Conservation (phyloP, 2,113 vertebrate genomes). For the Acrocephalus kingi region DNA sequence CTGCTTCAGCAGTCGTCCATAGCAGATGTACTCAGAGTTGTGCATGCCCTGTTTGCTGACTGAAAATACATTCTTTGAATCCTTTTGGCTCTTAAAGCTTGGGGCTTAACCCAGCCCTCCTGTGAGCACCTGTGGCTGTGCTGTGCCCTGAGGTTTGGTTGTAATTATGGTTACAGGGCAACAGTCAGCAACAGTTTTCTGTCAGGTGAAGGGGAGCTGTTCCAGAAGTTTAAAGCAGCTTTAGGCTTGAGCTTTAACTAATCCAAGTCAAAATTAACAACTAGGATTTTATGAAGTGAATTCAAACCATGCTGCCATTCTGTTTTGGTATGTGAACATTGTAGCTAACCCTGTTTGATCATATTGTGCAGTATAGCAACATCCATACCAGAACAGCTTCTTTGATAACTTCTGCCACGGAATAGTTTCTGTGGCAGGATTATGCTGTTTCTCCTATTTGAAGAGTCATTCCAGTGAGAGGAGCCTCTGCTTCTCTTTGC, state of each 20-base stretch:
- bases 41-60: not conserved
- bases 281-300: not conserved
- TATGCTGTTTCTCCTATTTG: not conserved
- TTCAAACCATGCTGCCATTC: not conserved
- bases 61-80: not conserved
- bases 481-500: not conserved
- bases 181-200: not conserved
- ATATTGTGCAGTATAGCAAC: not conserved
- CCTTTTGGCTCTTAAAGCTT: not conserved
- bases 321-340: not conserved
- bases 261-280: not conserved
- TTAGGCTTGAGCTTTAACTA: not conserved
- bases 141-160: not conserved
- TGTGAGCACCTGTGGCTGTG: fast-evolving
- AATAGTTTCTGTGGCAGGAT: not conserved
- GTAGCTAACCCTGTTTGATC: not conserved
- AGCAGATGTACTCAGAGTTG: not conserved
- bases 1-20: not conserved
- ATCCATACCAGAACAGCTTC: not conserved
- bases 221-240: not conserved
- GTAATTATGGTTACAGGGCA: not conserved
- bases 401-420: not conserved
- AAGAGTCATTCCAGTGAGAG: not conserved
- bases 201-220: not conserved
- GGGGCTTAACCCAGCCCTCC: not conserved